These are phyloP conservation scores for Serranus cabrilla DNA, from an alignment of 2,797 vertebrate species.

Conservation along the genomic window DNA sequence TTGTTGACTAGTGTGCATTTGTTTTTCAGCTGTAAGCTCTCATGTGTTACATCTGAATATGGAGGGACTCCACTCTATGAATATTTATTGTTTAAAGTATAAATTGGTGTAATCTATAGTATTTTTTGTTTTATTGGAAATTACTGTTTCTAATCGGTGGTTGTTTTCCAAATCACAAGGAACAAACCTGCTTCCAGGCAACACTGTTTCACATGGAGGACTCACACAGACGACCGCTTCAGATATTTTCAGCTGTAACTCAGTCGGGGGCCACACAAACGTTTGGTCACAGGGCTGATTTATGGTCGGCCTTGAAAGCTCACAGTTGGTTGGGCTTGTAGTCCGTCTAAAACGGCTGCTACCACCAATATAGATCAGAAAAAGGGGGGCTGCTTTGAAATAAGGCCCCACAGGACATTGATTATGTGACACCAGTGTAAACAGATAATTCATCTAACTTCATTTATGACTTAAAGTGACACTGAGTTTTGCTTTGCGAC, in stretches of 20 bases:
- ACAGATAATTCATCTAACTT: conserved; percentile 53
- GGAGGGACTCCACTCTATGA: too few relatives aligned
- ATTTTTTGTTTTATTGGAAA: not conserved
- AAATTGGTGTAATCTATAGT: not conserved
- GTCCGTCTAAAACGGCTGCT: conserved; percentile 50
- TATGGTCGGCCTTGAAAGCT: conserved; percentile 62
- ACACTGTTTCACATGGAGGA: conserved; percentile 17
- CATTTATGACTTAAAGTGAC: conserved; percentile 62
- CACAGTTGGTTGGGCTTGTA: conserved; percentile 53
- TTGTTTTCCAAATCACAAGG: not conserved
- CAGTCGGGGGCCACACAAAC: conserved; percentile 41
- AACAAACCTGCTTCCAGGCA: not conserved
- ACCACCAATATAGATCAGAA: conserved; percentile 24
- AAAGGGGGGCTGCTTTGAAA: conserved; percentile 39
- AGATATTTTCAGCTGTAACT: conserved; percentile 50
- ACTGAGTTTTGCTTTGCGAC: conserved; percentile 45
- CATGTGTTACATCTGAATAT: too few relatives aligned
- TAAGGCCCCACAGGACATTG: conserved; percentile 64
- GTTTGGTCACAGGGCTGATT: conserved; percentile 57
- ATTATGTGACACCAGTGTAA: conserved; percentile 68
- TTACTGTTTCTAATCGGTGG: not conserved
- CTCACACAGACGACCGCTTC: conserved; percentile 1
- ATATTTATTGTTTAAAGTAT: not conserved
- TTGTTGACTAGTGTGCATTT: too few relatives aligned
- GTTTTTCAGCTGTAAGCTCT: too few relatives aligned